Base-by-base conservation (phyloP, 2,113 vertebrate species). In the Sigmodon hispidus region DNA sequence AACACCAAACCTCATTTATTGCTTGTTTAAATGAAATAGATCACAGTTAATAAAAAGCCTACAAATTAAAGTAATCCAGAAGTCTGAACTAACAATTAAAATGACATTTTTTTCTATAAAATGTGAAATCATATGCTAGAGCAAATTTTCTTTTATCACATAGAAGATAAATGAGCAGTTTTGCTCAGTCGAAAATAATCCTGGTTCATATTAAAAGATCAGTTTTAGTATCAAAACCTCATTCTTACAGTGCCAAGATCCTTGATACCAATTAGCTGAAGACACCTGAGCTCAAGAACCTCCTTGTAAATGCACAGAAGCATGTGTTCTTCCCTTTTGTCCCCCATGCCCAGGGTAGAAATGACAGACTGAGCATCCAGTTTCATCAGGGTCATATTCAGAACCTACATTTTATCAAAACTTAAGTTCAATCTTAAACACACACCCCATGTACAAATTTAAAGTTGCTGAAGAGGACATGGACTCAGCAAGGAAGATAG, bases 11-110 rank as follows among this genome's bases (percentile, higher is more conserved):
- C 84, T 95, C 95, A 70, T 75, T 97, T 97, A 96, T 94, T 84
- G 91, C 88, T 94, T 36, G 48, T 94, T 96, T 95, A 97, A 97
- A 95, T 95, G 94, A 97, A 97, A 96, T 94, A 97, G 96, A 97
- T 97, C 96, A 97, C 93, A 97, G 94, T 97, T 96, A 97, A 97
- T 97, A 97, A 98, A 94, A 95, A 96, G 83, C 67, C 93, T 96
- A 75, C 75, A 95, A 97, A 98, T 97, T 96, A 96, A 98, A 97
- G 92, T 94, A 97, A 93, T 92, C 89, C 65, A 96, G 94, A 75
- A 95, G 75, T 96, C 92, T 96, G 97, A 97, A 90, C 92, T 95
- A 97, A 96, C 95, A 97, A 98, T 97, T 98, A 97, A 98, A 97
- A 93, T 95, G 92, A 87, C 59, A 91, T 52, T 93, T 90, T 87